Base-by-base conservation (phyloP, 2,113 vertebrate genomes). In the Lycocorax pyrrhopterus region DNA sequence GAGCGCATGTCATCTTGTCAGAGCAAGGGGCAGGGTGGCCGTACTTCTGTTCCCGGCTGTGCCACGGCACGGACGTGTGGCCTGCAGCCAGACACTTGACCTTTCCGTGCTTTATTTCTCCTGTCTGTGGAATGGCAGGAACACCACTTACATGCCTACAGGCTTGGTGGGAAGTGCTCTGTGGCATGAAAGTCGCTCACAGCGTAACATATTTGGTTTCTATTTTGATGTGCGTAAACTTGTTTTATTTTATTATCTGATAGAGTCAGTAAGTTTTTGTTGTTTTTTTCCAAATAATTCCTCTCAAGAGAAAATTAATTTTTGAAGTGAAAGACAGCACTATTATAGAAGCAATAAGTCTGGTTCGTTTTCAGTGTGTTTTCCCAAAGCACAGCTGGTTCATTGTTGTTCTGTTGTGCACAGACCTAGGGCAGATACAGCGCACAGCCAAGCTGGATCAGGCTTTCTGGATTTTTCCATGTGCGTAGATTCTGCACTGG, bases 1-100 rank as follows among this genome's bases (percentile, higher is more conserved):
- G 59, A 64, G 72, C 33, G 29, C 3, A 0, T 76, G 60, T 88
- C 4, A 1, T 71, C 56, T 66, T 69, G 79, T 90, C 84, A 62
- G 79, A 81, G 44, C 53, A n/a, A 82, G 76, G 58, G 76, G 41
- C 51, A 58, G 64, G 35, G 30, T 30, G 23, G 51, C 46, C 29
- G 0, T 37, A 0, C 43, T 23, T 19, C n/a, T 55, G n/a, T 79
- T 75, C 41, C 17, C 1, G 4, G 30, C 77, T 9, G 8, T 35
- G 74, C 32, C 32, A 3, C 25, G 8, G 30, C 15, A 32, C 39
- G 55, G 74, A 64, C 11, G 0, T 0, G 1, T 63, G 72, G 84
- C 93, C 87, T 56, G 73, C 77, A 90, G 94, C 47, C 90, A 89
- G 88, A 51, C 69, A 44, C 72, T 89, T 97, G 94, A 96, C 96